phyloP scores from a whole-genome alignment of 2,888 invertebrate genomes.

The Sinhomidia bicolor region DNA sequence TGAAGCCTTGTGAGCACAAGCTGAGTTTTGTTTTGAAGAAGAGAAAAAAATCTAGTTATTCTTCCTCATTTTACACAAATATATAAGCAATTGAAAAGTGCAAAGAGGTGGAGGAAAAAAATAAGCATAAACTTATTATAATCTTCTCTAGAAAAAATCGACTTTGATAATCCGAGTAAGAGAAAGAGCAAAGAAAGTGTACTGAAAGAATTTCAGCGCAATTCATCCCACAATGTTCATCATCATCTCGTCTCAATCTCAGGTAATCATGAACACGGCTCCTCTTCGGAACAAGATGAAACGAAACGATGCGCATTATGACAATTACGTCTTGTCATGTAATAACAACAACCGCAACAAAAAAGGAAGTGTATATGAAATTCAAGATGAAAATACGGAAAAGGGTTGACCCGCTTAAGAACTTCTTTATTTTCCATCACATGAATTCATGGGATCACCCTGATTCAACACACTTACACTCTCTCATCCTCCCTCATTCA shows the following conservation, averaged over 20 bases:
- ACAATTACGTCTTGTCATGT: slow-evolving; percentile 56
- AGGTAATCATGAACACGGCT: not conserved
- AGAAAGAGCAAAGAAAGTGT: not conserved
- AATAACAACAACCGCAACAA: slow-evolving; percentile 30
- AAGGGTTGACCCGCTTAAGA: slow-evolving; percentile 71
- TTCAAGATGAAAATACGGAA: slow-evolving; percentile 48
- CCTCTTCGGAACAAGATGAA: slow-evolving; percentile 26
- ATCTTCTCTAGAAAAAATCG: slow-evolving; percentile 62
- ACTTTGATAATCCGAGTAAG: not conserved
- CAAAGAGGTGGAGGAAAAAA: slow-evolving; percentile 52
- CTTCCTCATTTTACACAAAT: slow-evolving; percentile 19
- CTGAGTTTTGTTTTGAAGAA: slow-evolving; percentile 48
- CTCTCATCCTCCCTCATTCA: not conserved
- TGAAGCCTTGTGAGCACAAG: not conserved
- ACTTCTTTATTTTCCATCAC: slow-evolving; percentile 37
- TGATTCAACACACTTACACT: slow-evolving; percentile 55
- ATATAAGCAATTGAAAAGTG: slow-evolving; percentile 40
- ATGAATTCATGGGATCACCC: slow-evolving; percentile 38
- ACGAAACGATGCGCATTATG: slow-evolving; percentile 47
- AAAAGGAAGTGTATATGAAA: slow-evolving; percentile 37
- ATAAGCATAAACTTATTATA: slow-evolving; percentile 71
- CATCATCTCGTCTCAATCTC: too few relatives aligned
- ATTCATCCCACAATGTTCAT: not conserved
- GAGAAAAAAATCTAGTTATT: slow-evolving; percentile 13
- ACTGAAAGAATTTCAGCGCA: not conserved